Evolutionary conservation across 2,113 vertebrate species (phyloP).

Genomic region (Tursiops truncatus): DNA sequence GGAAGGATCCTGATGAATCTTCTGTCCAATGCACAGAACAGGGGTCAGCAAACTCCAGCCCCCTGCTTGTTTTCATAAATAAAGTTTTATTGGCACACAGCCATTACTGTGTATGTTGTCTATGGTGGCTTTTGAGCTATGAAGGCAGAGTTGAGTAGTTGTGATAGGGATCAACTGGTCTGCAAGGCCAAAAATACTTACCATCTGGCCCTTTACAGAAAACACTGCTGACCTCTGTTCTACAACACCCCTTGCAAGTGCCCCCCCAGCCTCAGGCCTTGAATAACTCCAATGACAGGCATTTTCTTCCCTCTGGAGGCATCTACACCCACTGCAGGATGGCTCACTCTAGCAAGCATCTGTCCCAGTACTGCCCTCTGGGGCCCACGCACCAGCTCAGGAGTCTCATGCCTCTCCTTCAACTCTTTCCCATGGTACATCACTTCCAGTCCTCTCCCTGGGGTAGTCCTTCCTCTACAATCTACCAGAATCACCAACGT

Average conservation of each 20-base stretch:
- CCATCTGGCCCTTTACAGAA: neutral
- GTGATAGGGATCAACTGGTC: neutral
- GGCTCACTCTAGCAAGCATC: neutral
- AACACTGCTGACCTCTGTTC: neutral
- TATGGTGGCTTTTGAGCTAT: neutral
- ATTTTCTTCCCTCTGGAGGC: neutral
- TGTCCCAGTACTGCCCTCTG: neutral
- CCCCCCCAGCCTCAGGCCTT: neutral
- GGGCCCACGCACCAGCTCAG: neutral
- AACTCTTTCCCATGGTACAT: neutral
- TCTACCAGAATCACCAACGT: neutral
- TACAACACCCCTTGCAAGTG: neutral
- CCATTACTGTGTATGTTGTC: neutral
- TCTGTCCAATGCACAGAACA: neutral
- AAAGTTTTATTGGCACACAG: neutral
- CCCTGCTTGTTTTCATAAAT: neutral
- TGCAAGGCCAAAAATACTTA: neutral
- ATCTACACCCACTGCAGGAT: neutral
- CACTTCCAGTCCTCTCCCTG: neutral
- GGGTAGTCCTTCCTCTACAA: neutral
- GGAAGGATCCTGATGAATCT: neutral
- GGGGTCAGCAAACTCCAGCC: neutral
- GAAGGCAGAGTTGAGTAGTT: neutral
- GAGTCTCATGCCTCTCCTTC: neutral
- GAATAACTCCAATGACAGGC: neutral